Conservation (phyloP, 2,113 vertebrate genomes). For the Cyprinodon brontotheroides region DNA sequence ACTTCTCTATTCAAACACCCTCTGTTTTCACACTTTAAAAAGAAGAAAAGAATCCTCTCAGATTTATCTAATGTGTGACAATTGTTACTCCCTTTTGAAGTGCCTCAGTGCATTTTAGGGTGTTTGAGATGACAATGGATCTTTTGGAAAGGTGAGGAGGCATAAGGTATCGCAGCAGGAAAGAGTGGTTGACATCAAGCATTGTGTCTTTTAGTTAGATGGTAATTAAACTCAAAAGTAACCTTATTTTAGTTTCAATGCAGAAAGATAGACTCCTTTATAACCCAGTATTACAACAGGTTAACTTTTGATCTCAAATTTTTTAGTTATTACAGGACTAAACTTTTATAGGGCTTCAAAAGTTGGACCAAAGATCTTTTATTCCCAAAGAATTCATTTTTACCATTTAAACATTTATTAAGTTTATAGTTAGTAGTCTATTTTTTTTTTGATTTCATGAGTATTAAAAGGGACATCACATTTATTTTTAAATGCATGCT, state of each 20-base stretch:
- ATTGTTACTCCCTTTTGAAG: constrained; percentile 36
- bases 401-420: too few relatives aligned
- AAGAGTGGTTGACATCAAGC: background rate
- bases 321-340: too few relatives aligned
- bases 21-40: constrained; percentile 68
- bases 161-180: background rate
- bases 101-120: background rate
- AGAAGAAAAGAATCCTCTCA: constrained; percentile 45
- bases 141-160: background rate
- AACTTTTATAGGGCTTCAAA: too few relatives aligned
- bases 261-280: background rate
- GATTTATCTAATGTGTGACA: constrained; percentile 10
- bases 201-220: background rate
- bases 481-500: too few relatives aligned
- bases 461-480: too few relatives aligned
- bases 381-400: too few relatives aligned
- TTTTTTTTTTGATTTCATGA: too few relatives aligned
- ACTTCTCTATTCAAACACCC: constrained; percentile 63
- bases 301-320: background rate
- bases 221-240: background rate
- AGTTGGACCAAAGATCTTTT: too few relatives aligned
- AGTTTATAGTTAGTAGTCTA: too few relatives aligned
- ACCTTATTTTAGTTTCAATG: background rate
- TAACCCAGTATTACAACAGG: background rate
- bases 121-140: background rate